Percentiles rank a stretch among this genome's conserved stretches.
Evolutionary conservation across 2,888 invertebrate species (phyloP).

Genomic region (Dryobota labecula): DNA sequence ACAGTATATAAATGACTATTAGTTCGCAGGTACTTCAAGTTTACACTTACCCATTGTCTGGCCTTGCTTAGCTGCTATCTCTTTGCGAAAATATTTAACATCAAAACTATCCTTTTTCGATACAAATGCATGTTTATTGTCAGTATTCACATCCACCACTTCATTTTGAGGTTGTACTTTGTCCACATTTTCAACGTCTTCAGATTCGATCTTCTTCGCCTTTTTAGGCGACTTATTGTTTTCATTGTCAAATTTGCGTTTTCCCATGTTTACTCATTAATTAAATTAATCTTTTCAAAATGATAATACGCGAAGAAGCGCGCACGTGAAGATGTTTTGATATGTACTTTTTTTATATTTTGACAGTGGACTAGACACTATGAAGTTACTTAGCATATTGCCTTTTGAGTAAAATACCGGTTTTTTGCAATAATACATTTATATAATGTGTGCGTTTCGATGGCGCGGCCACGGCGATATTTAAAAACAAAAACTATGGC

Average conservation of each 20-base stretch:
- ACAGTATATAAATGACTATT: not conserved
- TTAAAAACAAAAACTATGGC: too few species aligned
- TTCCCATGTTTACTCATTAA: slow-evolving; percentile 76
- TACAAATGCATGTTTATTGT: slow-evolving; percentile 59
- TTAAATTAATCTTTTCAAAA: slow-evolving; percentile 17
- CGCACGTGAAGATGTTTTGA: slow-evolving; percentile 72
- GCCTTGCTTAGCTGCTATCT: slow-evolving; percentile 86
- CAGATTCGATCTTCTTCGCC: slow-evolving; percentile 69
- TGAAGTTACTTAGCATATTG: not conserved
- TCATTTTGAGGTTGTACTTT: slow-evolving; percentile 77
- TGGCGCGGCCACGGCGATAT: too few species aligned
- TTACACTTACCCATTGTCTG: slow-evolving; percentile 89
- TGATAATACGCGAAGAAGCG: not conserved
- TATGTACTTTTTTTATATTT: slow-evolving; percentile 6
- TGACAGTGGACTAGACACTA: not conserved
- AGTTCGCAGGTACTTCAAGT: not conserved
- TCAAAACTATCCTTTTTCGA: slow-evolving; percentile 84
- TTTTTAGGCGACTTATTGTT: slow-evolving; percentile 72
- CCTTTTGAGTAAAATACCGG: slow-evolving; percentile 11
- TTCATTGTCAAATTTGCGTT: slow-evolving; percentile 80
- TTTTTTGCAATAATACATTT: not conserved
- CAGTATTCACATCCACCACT: slow-evolving; percentile 53
- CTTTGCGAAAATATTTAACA: slow-evolving; percentile 91
- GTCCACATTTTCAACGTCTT: slow-evolving; percentile 58
- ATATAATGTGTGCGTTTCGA: too few species aligned